Evolutionary conservation across 2,888 invertebrate genomes (phyloP), one percentile per base, ranked within the genome.

Genomic region (Syrphus vitripennis): DNA sequence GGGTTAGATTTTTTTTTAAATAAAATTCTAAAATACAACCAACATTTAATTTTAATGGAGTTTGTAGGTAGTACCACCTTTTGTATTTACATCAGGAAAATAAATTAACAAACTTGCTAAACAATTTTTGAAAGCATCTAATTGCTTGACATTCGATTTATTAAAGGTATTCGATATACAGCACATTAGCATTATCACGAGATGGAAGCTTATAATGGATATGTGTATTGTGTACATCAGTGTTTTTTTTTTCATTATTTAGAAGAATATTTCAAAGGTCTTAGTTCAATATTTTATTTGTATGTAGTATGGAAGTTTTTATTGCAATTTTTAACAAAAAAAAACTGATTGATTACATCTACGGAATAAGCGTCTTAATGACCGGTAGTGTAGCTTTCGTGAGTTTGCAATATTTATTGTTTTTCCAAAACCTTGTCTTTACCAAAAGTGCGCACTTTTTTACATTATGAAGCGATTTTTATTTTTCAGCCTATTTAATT

Each of bases 121-220:
- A 42, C n/a, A 42, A 3, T 42, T 45, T n/a, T 65, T 65, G 45
- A 65, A 45, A 65, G 19, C 29, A 12, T 31, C 45, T 65, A 65
- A 65, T 65, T 65, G 14, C 29, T 29, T 45, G 65, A 31, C 45
- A 45, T 65, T 45, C 19, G 45, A 45, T 45, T 65, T 57, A 26
- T 16, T 61, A 59, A 37, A 37, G 21, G 21, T 59, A 24, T 37
- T 7, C 34, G 21, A 59, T 59, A 24, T 57, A 31, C 10, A 21
- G 2, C 34, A 57, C 19, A 34, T 57, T 57, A 57, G 12, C 57
- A 57, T 34, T 57, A 21, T 14, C 14, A 34, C 19, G 12, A 21
- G 34, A 34, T 12, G 16, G n/a, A 26, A 53, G 16, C 3, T 53
- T 50, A 21, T 24, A 45, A 14, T 2, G n/a, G 50, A 2, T 5